Conservation (phyloP, 2,797 vertebrate species). For the Iguana delicatissima region DNA sequence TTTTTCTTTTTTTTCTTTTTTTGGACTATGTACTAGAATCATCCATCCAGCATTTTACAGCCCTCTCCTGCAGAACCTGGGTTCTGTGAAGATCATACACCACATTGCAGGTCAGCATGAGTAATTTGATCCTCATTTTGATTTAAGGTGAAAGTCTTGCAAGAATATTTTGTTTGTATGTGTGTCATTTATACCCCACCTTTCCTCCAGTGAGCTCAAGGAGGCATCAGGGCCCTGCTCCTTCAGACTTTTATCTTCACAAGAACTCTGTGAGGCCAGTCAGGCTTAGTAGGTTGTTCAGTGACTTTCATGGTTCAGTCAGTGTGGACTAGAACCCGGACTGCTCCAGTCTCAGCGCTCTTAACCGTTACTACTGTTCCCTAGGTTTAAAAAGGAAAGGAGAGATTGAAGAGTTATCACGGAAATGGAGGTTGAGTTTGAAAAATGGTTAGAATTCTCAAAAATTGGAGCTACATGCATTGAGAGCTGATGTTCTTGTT, state of each 20-base stretch:
- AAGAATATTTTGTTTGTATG: not conserved
- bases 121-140: not conserved
- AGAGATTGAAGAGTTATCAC: not conserved
- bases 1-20: too few species aligned
- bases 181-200: not conserved
- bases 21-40: too few species aligned
- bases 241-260: not conserved
- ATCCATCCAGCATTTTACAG: too few species aligned
- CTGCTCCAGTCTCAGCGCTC: too few species aligned
- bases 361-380: too few species aligned
- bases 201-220: not conserved
- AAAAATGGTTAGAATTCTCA: not conserved
- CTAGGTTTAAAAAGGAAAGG: not conserved
- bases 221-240: too few species aligned
- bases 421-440: not conserved
- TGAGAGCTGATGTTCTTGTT: too few species aligned
- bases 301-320: too few species aligned
- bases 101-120: not conserved
- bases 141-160: not conserved
- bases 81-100: too few species aligned
- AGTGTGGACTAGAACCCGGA: too few species aligned
- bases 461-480: not conserved
- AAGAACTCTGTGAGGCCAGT: not conserved
- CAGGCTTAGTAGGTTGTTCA: not conserved
- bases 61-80: too few species aligned